phyloP scores from a whole-genome alignment of 2,113 vertebrate genomes.

The Andinoacara biseriatus region DNA sequence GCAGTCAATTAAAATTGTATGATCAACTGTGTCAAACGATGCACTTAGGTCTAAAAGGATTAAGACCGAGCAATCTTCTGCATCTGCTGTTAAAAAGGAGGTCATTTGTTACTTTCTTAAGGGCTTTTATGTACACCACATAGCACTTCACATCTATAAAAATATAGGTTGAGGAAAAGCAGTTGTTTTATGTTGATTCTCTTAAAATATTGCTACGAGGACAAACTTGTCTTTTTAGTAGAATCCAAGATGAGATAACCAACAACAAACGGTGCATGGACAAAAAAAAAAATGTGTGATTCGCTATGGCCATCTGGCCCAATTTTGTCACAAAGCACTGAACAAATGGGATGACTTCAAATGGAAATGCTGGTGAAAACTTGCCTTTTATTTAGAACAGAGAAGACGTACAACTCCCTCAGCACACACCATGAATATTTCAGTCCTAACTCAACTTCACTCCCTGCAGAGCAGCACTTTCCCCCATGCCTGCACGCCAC shows the following conservation, averaged over 20 bases:
- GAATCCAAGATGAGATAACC: not conserved
- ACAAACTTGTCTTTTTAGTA: not conserved
- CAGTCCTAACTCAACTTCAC: constrained; percentile 51
- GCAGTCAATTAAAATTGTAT: constrained; percentile 66
- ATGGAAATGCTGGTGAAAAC: constrained; percentile 43
- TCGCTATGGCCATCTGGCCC: not conserved
- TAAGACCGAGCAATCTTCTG: constrained; percentile 21
- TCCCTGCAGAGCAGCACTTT: constrained; percentile 37
- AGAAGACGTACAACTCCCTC: constrained; percentile 56
- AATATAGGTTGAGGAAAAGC: not conserved
- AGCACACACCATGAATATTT: constrained; percentile 68
- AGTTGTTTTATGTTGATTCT: not conserved
- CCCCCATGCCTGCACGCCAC: constrained; percentile 18
- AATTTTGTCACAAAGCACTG: constrained; percentile 28
- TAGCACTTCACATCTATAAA: not conserved
- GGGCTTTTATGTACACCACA: not conserved
- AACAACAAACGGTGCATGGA: not conserved
- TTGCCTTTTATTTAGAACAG: constrained; percentile 63
- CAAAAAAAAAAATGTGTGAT: not conserved
- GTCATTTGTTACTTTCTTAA: constrained; percentile 2
- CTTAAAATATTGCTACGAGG: constrained; percentile 1
- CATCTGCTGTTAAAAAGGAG: constrained; percentile 38
- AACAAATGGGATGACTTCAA: constrained; percentile 27
- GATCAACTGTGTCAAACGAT: constrained; percentile 59
- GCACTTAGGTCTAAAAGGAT: constrained; percentile 56